Percentiles rank a stretch among this genome's conserved stretches.
Evolutionary conservation across 2,888 invertebrate species (phyloP).

Genomic region (Drosophila anomalata): DNA sequence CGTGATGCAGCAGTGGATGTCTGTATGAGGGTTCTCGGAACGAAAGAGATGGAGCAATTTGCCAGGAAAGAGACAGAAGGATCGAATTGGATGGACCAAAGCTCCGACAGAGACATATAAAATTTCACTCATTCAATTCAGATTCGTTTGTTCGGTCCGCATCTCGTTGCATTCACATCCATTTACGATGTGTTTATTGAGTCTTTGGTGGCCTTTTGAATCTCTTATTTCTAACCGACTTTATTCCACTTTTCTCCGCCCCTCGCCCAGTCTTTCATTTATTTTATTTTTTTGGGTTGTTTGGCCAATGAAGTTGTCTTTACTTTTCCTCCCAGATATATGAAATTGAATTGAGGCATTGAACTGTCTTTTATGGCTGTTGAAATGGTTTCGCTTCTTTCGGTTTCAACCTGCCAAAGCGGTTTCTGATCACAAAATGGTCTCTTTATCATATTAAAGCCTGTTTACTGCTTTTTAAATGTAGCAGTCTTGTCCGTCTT

Average conservation of each 20-base stretch:
- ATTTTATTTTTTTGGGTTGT: not conserved
- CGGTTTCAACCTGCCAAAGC: conserved; percentile 24
- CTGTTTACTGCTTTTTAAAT: conserved; percentile 1
- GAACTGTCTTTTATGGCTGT: conserved; percentile 54
- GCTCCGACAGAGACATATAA: conserved; percentile 40
- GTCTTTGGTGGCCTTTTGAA: conserved; percentile 59
- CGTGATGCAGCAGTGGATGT: conserved; percentile 47
- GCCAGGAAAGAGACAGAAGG: not conserved
- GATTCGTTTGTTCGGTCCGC: conserved; percentile 48
- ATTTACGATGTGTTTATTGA: conserved; percentile 65
- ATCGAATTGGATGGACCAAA: not conserved
- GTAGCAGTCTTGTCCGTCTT: not conserved
- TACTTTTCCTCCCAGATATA: conserved; percentile 20
- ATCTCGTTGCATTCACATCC: conserved; percentile 42
- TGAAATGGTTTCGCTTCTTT: conserved; percentile 47
- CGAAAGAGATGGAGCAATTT: not conserved
- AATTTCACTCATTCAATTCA: conserved; percentile 67
- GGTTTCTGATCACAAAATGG: conserved; percentile 8
- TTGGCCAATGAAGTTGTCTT: conserved; percentile 51
- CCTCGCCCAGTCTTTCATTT: not conserved
- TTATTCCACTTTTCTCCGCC: not conserved
- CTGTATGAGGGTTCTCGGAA: conserved; percentile 41
- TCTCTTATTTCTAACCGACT: conserved; percentile 37
- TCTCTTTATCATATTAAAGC: conserved; percentile 3
- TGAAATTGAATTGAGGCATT: conserved; percentile 55